These are phyloP conservation scores for Nomada fabriciana DNA, from an alignment of 2,888 invertebrate species.

Conservation along the genomic window DNA sequence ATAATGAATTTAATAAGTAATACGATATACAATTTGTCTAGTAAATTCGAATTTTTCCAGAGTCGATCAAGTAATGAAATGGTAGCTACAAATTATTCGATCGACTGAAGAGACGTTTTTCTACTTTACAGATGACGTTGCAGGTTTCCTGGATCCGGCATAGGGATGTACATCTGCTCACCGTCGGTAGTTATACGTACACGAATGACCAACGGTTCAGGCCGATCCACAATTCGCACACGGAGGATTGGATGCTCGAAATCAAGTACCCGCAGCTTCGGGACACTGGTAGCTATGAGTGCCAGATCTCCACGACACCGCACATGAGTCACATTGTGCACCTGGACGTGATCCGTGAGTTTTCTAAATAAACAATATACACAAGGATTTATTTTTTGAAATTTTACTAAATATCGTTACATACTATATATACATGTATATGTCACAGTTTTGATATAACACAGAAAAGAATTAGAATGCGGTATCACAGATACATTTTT, in stretches of 20 bases:
- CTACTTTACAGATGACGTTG: constrained; percentile 87
- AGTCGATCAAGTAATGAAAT: neutral
- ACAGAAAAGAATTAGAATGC: too few species aligned
- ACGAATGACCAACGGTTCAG: constrained; percentile 96
- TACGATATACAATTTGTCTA: too few species aligned
- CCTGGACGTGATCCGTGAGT: constrained; percentile 96
- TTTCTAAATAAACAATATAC: too few species aligned
- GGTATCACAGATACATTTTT: too few species aligned
- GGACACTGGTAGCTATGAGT: constrained; percentile 96
- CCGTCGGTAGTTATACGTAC: constrained; percentile 95
- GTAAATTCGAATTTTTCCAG: neutral
- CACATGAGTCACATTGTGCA: constrained; percentile 97
- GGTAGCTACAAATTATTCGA: constrained; percentile 16
- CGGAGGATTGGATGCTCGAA: constrained; percentile 96
- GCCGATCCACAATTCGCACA: constrained; percentile 93
- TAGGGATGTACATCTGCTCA: constrained; percentile 94
- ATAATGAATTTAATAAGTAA: too few species aligned
- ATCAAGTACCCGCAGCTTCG: constrained; percentile 96
- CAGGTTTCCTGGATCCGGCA: constrained; percentile 97
- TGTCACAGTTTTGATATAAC: too few species aligned
- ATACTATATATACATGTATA: too few species aligned
- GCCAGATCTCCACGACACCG: constrained; percentile 97
- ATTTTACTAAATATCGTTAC: too few species aligned
- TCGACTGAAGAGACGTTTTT: constrained; percentile 27
- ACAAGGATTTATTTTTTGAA: too few species aligned